A percentile compares a stretch with the other conserved stretches of the same genome.
These are phyloP conservation scores for Syrphus vitripennis DNA, from an alignment of 2,888 invertebrate genomes.

Conservation along the genomic window DNA sequence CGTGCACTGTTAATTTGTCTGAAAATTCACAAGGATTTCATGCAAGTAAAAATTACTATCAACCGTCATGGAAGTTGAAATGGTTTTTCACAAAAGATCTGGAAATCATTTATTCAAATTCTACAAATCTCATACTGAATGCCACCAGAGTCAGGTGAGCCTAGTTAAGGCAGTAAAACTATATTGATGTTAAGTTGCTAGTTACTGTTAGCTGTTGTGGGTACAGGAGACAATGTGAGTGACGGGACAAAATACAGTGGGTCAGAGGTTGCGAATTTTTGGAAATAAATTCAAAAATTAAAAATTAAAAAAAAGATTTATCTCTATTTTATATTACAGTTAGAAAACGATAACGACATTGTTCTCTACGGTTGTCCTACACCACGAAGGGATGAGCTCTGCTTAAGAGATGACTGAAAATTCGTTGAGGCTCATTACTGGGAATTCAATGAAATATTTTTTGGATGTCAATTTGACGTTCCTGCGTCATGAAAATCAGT, in stretches of 20 bases:
- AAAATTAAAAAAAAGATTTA: no score
- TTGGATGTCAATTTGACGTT: no score
- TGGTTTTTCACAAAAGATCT: slow-evolving; percentile 33
- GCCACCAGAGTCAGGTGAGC: slow-evolving; percentile 17
- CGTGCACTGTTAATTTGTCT: no score
- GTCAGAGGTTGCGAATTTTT: background rate
- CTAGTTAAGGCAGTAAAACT: background rate
- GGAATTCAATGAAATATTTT: no score
- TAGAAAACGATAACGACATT: no score
- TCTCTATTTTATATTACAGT: no score
- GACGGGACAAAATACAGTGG: background rate
- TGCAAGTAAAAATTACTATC: slow-evolving; percentile 4
- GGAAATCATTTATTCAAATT: slow-evolving; percentile 66
- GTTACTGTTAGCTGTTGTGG: background rate
- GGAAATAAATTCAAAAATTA: background rate
- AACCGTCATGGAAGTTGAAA: background rate
- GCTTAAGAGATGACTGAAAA: no score
- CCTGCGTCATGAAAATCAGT: no score
- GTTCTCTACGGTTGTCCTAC: no score
- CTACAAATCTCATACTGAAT: slow-evolving; percentile 55
- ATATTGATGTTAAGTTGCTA: background rate
- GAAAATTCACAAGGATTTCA: background rate
- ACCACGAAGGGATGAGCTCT: no score
- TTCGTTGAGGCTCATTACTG: no score
- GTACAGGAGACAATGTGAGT: background rate